Base-by-base conservation (phyloP, 1,140 invertebrate species). In the Anastrepha ludens region DNA sequence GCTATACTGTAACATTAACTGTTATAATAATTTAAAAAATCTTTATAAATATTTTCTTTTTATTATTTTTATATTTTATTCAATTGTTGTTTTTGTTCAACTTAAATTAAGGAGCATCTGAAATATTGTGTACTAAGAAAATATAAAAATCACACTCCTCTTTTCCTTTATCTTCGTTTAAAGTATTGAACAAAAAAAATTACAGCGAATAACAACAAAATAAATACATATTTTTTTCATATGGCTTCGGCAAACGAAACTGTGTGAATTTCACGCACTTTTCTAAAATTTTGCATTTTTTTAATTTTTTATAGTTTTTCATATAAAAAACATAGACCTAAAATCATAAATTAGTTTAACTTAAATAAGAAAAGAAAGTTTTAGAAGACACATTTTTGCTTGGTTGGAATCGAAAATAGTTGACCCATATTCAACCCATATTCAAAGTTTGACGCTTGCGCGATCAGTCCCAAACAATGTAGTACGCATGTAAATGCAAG, bases 261-360 rank as follows among this genome's bases (percentile, higher is more conserved):
- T 81, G 74, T 81, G 74, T 81, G 74, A 81, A 81, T 81, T 81
- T 81, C 74, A 81, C 74, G 74, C 74, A 81, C 74, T 81, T 81
- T 81, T 81, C 74, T 20, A 55, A 81, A 67, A 81, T 81, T 81
- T 81, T 81, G 74, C 74, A 81, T 55, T 55, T 81, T n/a, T 67
- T 67, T 39, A 20, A 44, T 74, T 74, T 29, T 74, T 74, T 81
- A 81, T 55, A 81, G 29, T 29, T 81, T 81, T 81, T 81, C 50
- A 81, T 55, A 81, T 81, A 29, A 81, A 81, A 70, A 81, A 81
- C 29, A 17, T 81, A 81, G 74, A 81, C 20, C 74, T 81, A 81
- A 55, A 81, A 20, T 81, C 47, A 50, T 81, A 55, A 81, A 81
- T 81, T 81, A 81, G 47, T 81, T 81, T 81, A 81, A 81, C 74